These are phyloP conservation scores for Otocyon megalotis DNA, from an alignment of 2,113 vertebrate species.

Conservation along the genomic window DNA sequence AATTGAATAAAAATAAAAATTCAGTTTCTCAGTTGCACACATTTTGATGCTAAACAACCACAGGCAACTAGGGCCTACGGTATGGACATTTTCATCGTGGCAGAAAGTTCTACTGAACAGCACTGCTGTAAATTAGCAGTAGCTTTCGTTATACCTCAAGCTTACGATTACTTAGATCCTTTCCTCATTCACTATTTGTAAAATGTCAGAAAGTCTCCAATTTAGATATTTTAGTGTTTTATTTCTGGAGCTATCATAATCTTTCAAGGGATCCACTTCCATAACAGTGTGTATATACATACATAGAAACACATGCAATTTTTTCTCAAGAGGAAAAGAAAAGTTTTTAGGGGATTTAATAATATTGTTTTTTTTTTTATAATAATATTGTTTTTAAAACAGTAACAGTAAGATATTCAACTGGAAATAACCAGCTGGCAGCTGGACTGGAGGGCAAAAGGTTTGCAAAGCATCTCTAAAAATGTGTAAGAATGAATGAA, in stretches of 20 bases:
- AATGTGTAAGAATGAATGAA: background rate
- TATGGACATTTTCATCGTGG: background rate
- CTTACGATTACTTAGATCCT: background rate
- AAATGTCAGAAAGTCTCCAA: background rate
- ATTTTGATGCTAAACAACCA: background rate
- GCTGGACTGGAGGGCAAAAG: background rate
- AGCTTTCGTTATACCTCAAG: background rate
- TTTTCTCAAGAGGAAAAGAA: background rate
- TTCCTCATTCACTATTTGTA: background rate
- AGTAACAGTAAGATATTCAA: background rate
- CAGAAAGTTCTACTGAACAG: background rate
- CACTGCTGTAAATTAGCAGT: background rate
- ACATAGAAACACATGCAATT: background rate
- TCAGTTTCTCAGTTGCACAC: background rate
- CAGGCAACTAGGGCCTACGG: background rate
- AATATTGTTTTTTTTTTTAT: background rate
- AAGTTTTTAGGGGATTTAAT: background rate
- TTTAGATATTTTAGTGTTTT: background rate
- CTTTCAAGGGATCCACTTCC: background rate
- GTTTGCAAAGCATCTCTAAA: constrained; percentile 26
- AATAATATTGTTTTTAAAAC: background rate
- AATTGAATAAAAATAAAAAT: constrained; percentile 18
- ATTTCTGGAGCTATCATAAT: background rate
- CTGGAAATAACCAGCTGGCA: background rate
- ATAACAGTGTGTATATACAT: no score